Percentiles rank a stretch among this genome's conserved stretches.
These are phyloP conservation scores for Scrobipalpa costella DNA, from an alignment of 2,888 invertebrate species.

Conservation along the genomic window DNA sequence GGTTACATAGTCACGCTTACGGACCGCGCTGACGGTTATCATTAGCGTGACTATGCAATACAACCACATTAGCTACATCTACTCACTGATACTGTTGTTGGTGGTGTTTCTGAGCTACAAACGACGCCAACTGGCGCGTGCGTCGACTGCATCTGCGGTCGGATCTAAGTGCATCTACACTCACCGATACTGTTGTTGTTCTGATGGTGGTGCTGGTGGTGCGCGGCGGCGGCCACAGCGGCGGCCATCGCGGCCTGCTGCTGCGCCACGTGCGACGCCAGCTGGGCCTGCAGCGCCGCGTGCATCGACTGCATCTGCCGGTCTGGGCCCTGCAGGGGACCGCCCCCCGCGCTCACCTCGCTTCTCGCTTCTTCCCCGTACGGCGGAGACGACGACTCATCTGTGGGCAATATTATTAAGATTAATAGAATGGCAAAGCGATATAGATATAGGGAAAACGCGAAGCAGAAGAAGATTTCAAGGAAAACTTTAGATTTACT, in stretches of 20 bases:
- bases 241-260: slow-evolving; percentile 79
- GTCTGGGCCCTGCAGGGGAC: slow-evolving; percentile 47
- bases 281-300: slow-evolving; percentile 82
- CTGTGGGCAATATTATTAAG: slow-evolving; percentile 46
- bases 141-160: too few species aligned
- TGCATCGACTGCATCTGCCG: slow-evolving; percentile 60
- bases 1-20: too few species aligned
- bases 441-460: too few species aligned
- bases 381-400: slow-evolving; percentile 72
- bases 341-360: slow-evolving; percentile 60
- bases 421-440: slow-evolving; percentile 4
- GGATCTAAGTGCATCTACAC: too few species aligned
- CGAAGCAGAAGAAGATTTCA: too few species aligned
- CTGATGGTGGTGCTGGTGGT: slow-evolving; percentile 83
- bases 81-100: too few species aligned
- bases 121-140: too few species aligned
- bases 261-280: slow-evolving; percentile 82
- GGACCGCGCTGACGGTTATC: too few species aligned
- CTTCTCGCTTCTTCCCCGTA: slow-evolving; percentile 76
- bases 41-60: too few species aligned
- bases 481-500: too few species aligned
- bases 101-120: too few species aligned
- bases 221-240: slow-evolving; percentile 82
- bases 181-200: slow-evolving; percentile 81
- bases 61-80: too few species aligned